Base-by-base conservation (phyloP, 1,140 invertebrate species). In the Drosophila parvula region DNA sequence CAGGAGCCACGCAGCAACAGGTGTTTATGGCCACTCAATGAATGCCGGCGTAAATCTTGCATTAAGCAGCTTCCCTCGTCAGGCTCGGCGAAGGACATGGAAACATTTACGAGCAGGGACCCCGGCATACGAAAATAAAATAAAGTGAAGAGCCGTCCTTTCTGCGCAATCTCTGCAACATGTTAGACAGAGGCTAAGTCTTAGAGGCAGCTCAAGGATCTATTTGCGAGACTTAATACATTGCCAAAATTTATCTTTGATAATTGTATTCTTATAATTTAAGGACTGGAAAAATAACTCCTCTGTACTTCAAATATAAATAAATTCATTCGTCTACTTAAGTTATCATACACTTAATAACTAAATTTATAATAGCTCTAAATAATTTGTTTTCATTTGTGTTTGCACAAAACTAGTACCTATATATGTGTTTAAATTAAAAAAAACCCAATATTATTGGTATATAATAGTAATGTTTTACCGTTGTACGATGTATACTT, bases 11-110 rank as follows among this genome's bases (percentile, higher is more conserved):
- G 30, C 48, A 65, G 74, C 82, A 88, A 88, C 83, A 88, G 83
- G 83, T 88, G 83, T 77, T 78, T 64, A 88, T 38, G 63, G 68
- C 61, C 77, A 80, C 74, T 89, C 83, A 64, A 89, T 80, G 79
- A 70, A 88, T 86, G 83, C 79, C 81, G 79, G 79, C 83, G 83
- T 86, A 86, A 86, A 88, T 88, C 84, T 88, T 88, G 68, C 83
- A 89, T 78, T 80, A 68, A 89, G 73, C 57, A 71, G 55, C 57
- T 22, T 30, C 10, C 51, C 68, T 45, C 36, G 48, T 16, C 59
- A 30, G 34, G n/a, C 58, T 36, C 34, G 11, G 51, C 44, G 69
- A 79, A 70, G 79, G 44, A 76, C 58, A 27, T 40, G 47, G 62
- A 1, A 60, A 71, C 81, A 51, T 71, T 76, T 67, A 68, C 81